Evolutionary conservation across 2,113 vertebrate genomes (phyloP).

Genomic region (Athene cunicularia): DNA sequence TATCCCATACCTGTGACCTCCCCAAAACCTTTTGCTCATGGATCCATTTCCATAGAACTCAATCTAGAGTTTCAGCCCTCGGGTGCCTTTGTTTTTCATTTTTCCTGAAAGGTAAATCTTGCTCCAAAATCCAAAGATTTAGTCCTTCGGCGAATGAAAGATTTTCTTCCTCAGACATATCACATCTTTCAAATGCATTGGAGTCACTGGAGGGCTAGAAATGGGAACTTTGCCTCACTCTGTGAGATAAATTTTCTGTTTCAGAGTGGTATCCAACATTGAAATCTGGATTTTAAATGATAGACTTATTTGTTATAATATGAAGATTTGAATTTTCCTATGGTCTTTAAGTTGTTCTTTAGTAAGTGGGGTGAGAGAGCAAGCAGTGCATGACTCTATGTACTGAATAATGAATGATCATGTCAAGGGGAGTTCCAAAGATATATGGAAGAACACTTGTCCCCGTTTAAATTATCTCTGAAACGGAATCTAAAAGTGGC

Average conservation of each 20-base stretch:
- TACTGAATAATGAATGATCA: not conserved
- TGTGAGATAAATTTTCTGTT: not conserved
- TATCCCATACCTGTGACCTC: not conserved
- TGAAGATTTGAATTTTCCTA: not conserved
- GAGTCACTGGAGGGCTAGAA: not conserved
- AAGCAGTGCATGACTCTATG: not conserved
- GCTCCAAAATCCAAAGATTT: not conserved
- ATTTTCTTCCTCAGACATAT: not conserved
- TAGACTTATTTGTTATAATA: not conserved
- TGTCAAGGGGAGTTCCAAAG: not conserved
- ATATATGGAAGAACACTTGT: not conserved
- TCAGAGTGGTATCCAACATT: not conserved
- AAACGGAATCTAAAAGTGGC: not conserved
- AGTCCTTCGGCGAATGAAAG: not conserved
- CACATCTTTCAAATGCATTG: not conserved
- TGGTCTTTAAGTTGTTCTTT: not conserved
- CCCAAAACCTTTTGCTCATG: not conserved
- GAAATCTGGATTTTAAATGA: not conserved
- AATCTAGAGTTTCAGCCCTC: not conserved
- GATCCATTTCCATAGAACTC: not conserved
- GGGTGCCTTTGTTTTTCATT: not conserved
- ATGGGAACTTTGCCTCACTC: not conserved
- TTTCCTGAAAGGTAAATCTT: not conserved
- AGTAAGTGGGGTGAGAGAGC: not conserved
- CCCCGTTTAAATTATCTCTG: not conserved